Base-by-base conservation (phyloP, 2,888 invertebrate species). In the Masnerella sp. region DNA sequence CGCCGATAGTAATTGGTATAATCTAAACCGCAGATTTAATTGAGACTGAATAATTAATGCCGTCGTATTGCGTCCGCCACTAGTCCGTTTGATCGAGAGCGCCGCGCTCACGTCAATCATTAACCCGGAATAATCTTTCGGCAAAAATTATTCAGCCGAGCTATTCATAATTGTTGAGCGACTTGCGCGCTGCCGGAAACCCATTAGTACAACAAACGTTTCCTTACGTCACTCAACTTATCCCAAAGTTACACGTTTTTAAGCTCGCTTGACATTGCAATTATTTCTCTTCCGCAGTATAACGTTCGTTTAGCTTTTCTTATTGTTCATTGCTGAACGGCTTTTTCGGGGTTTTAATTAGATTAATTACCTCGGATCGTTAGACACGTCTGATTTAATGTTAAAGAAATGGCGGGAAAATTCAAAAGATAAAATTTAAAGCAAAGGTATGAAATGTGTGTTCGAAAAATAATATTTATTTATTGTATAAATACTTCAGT, bases 11-110 rank as follows among this genome's bases (percentile, higher is more conserved):
- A 80, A 79, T 78, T 79, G 77, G 64, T 77, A 77, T 77, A 77
- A 74, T 78, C 78, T 76, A 74, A 77, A 73, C 68, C 58, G 56
- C 56, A 69, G 74, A 75, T 77, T 79, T 79, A 82, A 81, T 81
- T 77, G 80, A 72, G 75, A 74, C 64, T 72, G 80, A 79, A 79
- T 81, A 80, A 80, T 80, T 77, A 77, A 80, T 73, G 77, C 70
- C 68, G 54, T 64, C 59, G 62, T 51, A 74, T 64, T 64, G 69
- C 52, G 34, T 49, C 59, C 51, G 69, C 52, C 68, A 52, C 47
- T 49, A 62, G 64, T 54, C 68, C 38, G 34, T 52, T 62, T 72
- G 68, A 68, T 74, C 64, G 51, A 69, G 49, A 36, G 45, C 17
- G 17, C 12, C 12, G 32, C 12, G 36, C 59, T 45, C 38, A 52